Base-by-base conservation (phyloP, 2,888 invertebrate genomes). In the Tinea semifulvella region DNA sequence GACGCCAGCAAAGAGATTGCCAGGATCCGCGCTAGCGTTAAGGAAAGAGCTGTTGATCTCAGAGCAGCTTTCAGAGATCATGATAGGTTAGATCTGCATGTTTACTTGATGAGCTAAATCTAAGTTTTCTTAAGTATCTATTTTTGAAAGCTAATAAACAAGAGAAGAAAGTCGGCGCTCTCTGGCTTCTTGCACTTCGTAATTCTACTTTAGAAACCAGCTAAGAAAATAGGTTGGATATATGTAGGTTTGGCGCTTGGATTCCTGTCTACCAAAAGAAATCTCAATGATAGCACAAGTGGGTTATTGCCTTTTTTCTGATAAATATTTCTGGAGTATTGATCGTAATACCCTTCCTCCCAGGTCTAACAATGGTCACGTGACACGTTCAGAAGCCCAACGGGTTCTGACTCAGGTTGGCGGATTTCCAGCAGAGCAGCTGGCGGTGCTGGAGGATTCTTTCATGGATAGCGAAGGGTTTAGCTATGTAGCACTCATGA, bases 401-500 rank as follows among this genome's bases (percentile, higher is more conserved):
- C 90, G 90, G 65, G 87, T 87, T 57, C 74, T 92, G 52, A 81
- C 85, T 42, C 83, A 86, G 16, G 85, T 87, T 53, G 87, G 88
- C 46, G 73, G 88, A 5, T 82, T 88, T 0, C 77, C 83, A 39
- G 79, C 83, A 39, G 83, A 84, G 54, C 91, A 91, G 59, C 64
- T 89, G 45, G 85, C 85, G 46, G 86, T 90, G 14, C 74, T 92
- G 38, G 87, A 90, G 60, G 81, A 81, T 54, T 80, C 89, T 50
- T 91, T 89, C 69, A 85, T 86, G 49, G 88, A 91, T 62, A 88
- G 90, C 59, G 67, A 87, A 58, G 92, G 91, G 16, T 91, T 92
- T 65, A 87, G 87, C 73, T 92, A 91, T 60, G 79, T 82, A 49
- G 82, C 82, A 53, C 87, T 92, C 53, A 68, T 92, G 44, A 83